These are phyloP conservation scores for Emydocephalus ijimae DNA, from an alignment of 2,113 vertebrate species.

Conservation along the genomic window DNA sequence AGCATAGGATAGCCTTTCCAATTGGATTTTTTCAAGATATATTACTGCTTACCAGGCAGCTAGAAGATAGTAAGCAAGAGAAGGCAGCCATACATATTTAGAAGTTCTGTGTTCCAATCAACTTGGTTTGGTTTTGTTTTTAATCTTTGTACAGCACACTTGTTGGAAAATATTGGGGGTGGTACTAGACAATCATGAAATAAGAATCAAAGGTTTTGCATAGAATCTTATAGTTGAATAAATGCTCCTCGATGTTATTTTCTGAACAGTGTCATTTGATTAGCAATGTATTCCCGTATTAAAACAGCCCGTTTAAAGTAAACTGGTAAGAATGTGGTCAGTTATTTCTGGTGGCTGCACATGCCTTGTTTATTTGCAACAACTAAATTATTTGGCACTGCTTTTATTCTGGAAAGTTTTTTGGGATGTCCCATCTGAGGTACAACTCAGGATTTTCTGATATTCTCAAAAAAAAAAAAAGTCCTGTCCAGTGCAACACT, in stretches of 20 bases:
- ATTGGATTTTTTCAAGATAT: neutral
- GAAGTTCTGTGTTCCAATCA: neutral
- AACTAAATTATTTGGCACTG: neutral
- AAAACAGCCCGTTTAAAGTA: neutral
- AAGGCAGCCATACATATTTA: neutral
- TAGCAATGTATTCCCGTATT: neutral
- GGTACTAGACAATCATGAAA: neutral
- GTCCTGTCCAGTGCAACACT: neutral
- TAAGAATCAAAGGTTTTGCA: neutral
- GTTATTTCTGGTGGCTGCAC: neutral
- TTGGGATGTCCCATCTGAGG: neutral
- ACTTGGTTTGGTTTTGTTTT: neutral
- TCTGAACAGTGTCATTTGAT: neutral
- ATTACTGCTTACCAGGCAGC: neutral
- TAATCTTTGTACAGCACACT: neutral
- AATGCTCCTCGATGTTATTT: neutral
- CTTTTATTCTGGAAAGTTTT: neutral
- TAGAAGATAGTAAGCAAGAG: neutral
- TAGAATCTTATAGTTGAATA: neutral
- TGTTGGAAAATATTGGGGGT: neutral
- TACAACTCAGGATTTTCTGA: neutral
- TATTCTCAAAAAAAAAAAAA: neutral
- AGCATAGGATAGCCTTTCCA: neutral
- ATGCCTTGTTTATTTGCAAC: neutral
- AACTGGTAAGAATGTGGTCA: neutral